Conservation (phyloP, 2,797 vertebrate species). For the Poecilia gillii region DNA sequence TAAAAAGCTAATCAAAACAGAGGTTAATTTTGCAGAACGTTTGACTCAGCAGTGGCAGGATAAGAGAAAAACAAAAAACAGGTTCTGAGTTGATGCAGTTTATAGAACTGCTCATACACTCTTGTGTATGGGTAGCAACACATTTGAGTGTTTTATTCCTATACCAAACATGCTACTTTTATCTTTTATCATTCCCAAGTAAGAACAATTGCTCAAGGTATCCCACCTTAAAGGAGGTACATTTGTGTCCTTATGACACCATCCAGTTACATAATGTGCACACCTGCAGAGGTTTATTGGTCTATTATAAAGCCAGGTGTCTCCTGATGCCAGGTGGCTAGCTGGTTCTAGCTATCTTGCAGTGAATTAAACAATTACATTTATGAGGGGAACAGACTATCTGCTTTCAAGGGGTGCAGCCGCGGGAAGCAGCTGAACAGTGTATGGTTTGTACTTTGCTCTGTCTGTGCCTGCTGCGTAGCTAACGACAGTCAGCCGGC, state of each 20-base stretch:
- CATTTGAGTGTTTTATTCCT: not conserved
- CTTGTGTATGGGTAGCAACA: not conserved
- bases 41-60: not conserved
- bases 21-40: not conserved
- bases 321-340: constrained; percentile 6
- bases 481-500: constrained; percentile 26
- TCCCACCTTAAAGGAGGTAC: not conserved
- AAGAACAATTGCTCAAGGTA: not conserved
- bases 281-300: constrained; percentile 6
- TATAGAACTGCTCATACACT: not conserved
- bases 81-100: not conserved
- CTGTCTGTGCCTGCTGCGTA: constrained; percentile 12
- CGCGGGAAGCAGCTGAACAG: constrained; percentile 9
- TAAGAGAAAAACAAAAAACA: not conserved
- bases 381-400: constrained; percentile 1
- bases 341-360: constrained; percentile 1
- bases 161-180: not conserved
- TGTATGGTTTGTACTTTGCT: constrained; percentile 20
- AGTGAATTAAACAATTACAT: constrained; percentile 25
- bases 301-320: constrained; percentile 12
- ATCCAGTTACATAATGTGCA: not conserved
- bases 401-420: constrained; percentile 10
- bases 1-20: not conserved
- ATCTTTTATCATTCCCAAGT: not conserved
- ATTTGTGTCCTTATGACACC: not conserved